Conservation (phyloP, 2,113 vertebrate genomes). For the Oryzias woworae region DNA sequence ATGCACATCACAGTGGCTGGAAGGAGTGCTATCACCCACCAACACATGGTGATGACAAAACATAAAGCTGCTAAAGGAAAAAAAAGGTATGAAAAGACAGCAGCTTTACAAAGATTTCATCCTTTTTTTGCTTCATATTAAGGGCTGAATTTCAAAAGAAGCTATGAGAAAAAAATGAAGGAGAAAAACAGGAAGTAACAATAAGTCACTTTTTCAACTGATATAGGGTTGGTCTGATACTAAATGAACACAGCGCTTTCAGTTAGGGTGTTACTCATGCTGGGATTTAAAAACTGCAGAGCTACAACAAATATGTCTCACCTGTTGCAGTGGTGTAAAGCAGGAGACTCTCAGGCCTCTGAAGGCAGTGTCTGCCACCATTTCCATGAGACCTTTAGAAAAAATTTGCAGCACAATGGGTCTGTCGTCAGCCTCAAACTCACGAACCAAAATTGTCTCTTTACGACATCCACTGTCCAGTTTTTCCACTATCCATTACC, state of each 20-base stretch:
- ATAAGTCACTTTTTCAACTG: too few relatives aligned
- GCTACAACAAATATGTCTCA: neutral
- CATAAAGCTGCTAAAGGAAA: conserved; percentile 27
- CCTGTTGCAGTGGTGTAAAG: conserved; percentile 39
- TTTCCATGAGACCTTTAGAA: conserved; percentile 56
- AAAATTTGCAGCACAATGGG: conserved; percentile 35
- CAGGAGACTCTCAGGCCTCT: conserved; percentile 51
- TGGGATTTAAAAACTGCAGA: too few relatives aligned
- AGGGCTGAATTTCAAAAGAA: too few relatives aligned
- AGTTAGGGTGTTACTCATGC: too few relatives aligned
- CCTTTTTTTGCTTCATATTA: too few relatives aligned
- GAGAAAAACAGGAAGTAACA: too few relatives aligned
- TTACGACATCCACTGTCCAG: neutral
- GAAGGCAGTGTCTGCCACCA: conserved; percentile 56
- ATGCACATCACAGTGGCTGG: conserved; percentile 31
- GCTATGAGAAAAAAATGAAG: too few relatives aligned
- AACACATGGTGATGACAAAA: conserved; percentile 36
- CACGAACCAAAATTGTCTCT: conserved; percentile 14
- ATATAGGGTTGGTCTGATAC: too few relatives aligned
- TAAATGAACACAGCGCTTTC: too few relatives aligned
- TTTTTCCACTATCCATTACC: too few relatives aligned
- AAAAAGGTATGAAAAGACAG: neutral
- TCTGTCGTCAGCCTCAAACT: conserved; percentile 37
- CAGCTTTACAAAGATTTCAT: too few relatives aligned
- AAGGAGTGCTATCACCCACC: conserved; percentile 54